These are phyloP conservation scores for Mechanitis mazaeus DNA, from an alignment of 2,888 invertebrate species.

Conservation along the genomic window DNA sequence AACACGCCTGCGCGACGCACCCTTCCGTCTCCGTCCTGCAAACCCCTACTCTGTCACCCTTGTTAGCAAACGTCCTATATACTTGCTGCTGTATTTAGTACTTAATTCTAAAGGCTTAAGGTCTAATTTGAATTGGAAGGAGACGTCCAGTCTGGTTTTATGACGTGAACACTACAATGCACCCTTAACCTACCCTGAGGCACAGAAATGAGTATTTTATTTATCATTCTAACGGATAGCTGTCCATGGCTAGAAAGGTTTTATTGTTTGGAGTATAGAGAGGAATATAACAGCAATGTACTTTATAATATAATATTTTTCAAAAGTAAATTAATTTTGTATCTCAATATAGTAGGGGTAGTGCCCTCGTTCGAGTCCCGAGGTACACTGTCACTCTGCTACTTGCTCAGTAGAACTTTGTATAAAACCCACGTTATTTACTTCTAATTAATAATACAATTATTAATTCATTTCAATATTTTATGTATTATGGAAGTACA, in stretches of 20 bases:
- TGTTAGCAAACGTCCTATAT: slow-evolving; percentile 45
- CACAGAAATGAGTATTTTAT: slow-evolving; percentile 35
- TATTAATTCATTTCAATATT: slow-evolving; percentile 8
- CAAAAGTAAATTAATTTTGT: slow-evolving; percentile 1
- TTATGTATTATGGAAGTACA: no score
- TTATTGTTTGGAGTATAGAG: not conserved
- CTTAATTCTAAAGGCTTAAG: slow-evolving; percentile 26
- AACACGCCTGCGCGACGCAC: slow-evolving; percentile 73
- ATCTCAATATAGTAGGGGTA: slow-evolving; percentile 33
- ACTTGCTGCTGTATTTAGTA: slow-evolving; percentile 21
- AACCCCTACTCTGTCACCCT: slow-evolving; percentile 62
- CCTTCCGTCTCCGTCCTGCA: slow-evolving; percentile 66
- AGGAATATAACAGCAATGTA: slow-evolving; percentile 25
- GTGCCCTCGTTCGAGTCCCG: slow-evolving; percentile 52
- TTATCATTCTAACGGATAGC: slow-evolving; percentile 24
- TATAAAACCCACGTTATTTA: slow-evolving; percentile 31
- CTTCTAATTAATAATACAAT: slow-evolving; percentile 28
- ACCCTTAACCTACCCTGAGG: slow-evolving; percentile 68
- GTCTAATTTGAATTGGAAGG: slow-evolving; percentile 24
- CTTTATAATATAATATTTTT: not conserved
- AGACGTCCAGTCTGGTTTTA: slow-evolving; percentile 41
- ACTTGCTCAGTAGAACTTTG: slow-evolving; percentile 41
- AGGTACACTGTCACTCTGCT: slow-evolving; percentile 50
- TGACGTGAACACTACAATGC: slow-evolving; percentile 61
- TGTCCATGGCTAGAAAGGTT: slow-evolving; percentile 39